phyloP scores from a whole-genome alignment of 1,140 invertebrate species.

The Wiebesia pumilae region DNA sequence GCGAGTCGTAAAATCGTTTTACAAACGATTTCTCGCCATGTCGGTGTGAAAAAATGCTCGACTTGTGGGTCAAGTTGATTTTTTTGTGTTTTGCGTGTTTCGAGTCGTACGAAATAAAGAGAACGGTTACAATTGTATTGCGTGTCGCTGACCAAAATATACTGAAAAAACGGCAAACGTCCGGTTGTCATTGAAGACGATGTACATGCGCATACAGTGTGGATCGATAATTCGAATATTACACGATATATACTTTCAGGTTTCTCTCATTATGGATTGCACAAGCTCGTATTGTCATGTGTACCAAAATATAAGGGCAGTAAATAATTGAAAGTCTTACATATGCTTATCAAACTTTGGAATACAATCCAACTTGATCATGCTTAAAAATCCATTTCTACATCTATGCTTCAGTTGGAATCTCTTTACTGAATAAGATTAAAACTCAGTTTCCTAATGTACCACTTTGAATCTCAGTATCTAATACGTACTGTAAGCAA shows the following conservation, averaged over 20 bases:
- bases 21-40: neutral
- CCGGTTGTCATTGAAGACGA: neutral
- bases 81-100: neutral
- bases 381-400: no score
- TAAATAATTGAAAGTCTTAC: neutral
- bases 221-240: constrained; percentile 8
- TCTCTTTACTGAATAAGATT: no score
- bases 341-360: no score
- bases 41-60: constrained; percentile 17
- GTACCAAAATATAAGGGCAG: neutral
- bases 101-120: constrained; percentile 16
- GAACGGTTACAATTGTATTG: neutral
- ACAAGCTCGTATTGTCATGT: neutral
- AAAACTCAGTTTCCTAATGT: no score
- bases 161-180: neutral
- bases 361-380: no score
- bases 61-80: neutral
- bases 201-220: neutral
- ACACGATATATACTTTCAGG: neutral
- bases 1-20: neutral
- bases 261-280: neutral
- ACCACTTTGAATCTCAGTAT: no score
- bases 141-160: neutral
- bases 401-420: no score
- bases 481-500: no score